phyloP scores from a whole-genome alignment of 64 coral and sea anemone species.

The Montipora capricornis region DNA sequence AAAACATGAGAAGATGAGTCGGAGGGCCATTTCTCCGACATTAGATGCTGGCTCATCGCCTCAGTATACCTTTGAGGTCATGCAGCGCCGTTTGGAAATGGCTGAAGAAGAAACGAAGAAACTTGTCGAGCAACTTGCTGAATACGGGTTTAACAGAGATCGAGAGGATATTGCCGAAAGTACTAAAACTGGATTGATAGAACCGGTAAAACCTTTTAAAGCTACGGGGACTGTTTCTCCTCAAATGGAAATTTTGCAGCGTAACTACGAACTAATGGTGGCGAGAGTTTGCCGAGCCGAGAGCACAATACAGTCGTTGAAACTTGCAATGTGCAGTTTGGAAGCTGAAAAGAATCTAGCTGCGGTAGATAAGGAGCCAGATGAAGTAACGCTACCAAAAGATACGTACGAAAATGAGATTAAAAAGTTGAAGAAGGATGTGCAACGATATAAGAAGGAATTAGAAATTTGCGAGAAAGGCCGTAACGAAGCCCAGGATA shows the following conservation, averaged over 20 bases:
- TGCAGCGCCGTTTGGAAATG: conserved; percentile 91
- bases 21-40: conserved; percentile 82
- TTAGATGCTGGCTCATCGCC: conserved; percentile 68
- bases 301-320: conserved; percentile 96
- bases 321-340: conserved; percentile 88
- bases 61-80: conserved; percentile 92
- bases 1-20: conserved; percentile 53
- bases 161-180: conserved; percentile 48
- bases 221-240: conserved; percentile 37
- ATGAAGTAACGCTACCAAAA: conserved; percentile 75
- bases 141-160: conserved; percentile 92
- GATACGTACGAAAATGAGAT: conserved; percentile 95
- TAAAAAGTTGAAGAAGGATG: conserved; percentile 85
- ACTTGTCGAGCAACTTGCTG: conserved; percentile 85
- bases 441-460: conserved; percentile 63
- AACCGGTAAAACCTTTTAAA: conserved; percentile 90
- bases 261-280: conserved; percentile 96
- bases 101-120: conserved; percentile 98
- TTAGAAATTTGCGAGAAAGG: conserved; percentile 59
- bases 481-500: conserved; percentile 65
- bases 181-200: conserved; percentile 55
- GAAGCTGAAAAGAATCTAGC: conserved; percentile 88
- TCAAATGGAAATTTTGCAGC: conserved; percentile 84
- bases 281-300: conserved; percentile 91
- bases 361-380: conserved; percentile 36